Evolutionary conservation across 1,140 invertebrate genomes (phyloP).

Genomic region (Drosophila neocordata): DNA sequence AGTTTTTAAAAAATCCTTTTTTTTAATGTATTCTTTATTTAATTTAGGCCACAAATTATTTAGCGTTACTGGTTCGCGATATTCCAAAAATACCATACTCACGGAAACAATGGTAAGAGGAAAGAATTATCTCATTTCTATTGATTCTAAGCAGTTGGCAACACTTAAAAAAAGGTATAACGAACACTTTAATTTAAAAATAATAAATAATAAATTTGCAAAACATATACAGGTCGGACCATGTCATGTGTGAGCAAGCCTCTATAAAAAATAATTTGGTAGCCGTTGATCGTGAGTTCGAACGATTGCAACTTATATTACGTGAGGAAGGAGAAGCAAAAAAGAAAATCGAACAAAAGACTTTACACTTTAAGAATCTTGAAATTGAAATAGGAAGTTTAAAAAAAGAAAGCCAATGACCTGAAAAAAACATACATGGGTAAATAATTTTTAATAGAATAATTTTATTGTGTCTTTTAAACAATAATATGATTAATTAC

Average conservation of each 20-base stretch:
- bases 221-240: conserved; percentile 18
- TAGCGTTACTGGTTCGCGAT: conserved; percentile 55
- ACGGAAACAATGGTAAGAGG: conserved; percentile 53
- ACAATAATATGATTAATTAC: not conserved
- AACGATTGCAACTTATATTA: conserved; percentile 39
- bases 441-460: conserved; percentile 13
- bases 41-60: conserved; percentile 60
- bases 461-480: too few relatives aligned
- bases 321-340: conserved; percentile 45
- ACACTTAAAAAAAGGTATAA: conserved; percentile 38
- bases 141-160: conserved; percentile 47
- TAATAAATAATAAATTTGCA: not conserved
- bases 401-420: conserved; percentile 5
- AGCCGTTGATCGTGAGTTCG: conserved; percentile 53
- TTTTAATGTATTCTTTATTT: not conserved
- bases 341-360: conserved; percentile 54
- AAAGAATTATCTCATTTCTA: conserved; percentile 53
- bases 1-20: not conserved
- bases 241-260: conserved; percentile 36
- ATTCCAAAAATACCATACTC: conserved; percentile 54
- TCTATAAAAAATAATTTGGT: conserved; percentile 46
- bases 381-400: conserved; percentile 39
- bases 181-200: not conserved
- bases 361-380: conserved; percentile 38
- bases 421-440: conserved; percentile 22